These are phyloP conservation scores for Drepanosiphum platanoidis DNA, from an alignment of 2,888 invertebrate species.

Conservation along the genomic window DNA sequence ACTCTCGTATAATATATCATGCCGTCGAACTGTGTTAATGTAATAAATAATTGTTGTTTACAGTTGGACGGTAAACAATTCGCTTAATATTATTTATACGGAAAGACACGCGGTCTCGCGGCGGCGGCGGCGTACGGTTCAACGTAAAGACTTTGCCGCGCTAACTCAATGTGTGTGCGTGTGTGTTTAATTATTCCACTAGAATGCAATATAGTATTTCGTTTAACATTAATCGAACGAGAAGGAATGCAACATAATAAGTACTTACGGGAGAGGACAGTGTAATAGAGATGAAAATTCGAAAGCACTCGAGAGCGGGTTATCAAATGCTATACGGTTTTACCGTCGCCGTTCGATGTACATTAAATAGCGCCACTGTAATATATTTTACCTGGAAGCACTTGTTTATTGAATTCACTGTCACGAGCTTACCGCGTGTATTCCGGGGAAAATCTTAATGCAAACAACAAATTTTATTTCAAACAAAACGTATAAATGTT, in stretches of 20 bases:
- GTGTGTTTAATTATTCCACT: slow-evolving; percentile 13
- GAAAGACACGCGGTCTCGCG: no score
- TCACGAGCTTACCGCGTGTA: background rate
- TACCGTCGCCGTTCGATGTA: background rate
- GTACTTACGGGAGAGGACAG: background rate
- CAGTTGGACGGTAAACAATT: no score
- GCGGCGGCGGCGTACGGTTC: background rate
- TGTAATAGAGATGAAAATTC: slow-evolving; percentile 19
- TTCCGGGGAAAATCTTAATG: background rate
- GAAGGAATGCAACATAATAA: background rate
- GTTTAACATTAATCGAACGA: background rate
- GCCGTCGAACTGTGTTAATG: no score
- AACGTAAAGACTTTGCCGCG: background rate
- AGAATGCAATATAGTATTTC: background rate
- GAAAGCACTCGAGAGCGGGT: slow-evolving; percentile 21
- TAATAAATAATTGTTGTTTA: no score
- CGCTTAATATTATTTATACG: no score
- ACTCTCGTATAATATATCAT: no score
- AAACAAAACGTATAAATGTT: no score
- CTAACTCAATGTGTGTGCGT: background rate
- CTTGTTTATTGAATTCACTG: background rate
- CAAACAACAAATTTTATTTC: no score
- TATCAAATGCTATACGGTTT: background rate
- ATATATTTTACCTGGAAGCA: no score
- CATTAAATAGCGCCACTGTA: slow-evolving; percentile 4